These are phyloP conservation scores for Indri indri DNA, from an alignment of 2,113 vertebrate genomes.

Conservation along the genomic window DNA sequence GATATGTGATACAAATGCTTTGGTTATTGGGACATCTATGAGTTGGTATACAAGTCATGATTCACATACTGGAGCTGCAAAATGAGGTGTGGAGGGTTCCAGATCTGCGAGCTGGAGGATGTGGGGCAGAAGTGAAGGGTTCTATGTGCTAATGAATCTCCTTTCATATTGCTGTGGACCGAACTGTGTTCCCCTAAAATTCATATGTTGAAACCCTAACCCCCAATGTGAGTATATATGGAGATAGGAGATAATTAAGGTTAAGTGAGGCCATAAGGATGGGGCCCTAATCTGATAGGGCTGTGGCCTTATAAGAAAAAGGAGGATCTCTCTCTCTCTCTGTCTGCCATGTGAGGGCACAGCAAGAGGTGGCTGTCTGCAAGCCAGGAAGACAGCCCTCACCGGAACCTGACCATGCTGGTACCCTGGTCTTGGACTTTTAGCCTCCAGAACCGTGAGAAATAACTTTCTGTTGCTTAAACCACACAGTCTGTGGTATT, in stretches of 20 bases:
- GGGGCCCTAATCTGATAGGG: background rate
- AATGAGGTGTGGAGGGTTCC: no score
- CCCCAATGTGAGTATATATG: background rate
- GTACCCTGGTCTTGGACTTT: background rate
- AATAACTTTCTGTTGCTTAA: constrained; percentile 16
- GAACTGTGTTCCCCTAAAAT: background rate
- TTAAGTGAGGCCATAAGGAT: background rate
- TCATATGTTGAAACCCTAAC: background rate
- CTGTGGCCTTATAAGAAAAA: background rate
- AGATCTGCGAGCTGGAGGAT: background rate
- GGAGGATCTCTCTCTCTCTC: background rate
- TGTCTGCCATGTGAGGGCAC: background rate
- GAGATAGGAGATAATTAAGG: background rate
- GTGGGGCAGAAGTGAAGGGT: background rate
- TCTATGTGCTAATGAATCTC: background rate
- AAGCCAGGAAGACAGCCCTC: background rate
- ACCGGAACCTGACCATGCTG: background rate
- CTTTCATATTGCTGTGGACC: background rate
- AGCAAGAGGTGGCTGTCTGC: background rate
- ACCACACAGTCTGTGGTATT: background rate
- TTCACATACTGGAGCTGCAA: background rate
- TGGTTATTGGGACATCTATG: background rate
- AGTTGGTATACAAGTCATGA: background rate
- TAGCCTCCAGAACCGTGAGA: background rate
- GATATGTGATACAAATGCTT: background rate